Evolutionary conservation across 1,140 invertebrate genomes (phyloP), one percentile per base, ranked within the genome.

Genomic region (Idris sp.): DNA sequence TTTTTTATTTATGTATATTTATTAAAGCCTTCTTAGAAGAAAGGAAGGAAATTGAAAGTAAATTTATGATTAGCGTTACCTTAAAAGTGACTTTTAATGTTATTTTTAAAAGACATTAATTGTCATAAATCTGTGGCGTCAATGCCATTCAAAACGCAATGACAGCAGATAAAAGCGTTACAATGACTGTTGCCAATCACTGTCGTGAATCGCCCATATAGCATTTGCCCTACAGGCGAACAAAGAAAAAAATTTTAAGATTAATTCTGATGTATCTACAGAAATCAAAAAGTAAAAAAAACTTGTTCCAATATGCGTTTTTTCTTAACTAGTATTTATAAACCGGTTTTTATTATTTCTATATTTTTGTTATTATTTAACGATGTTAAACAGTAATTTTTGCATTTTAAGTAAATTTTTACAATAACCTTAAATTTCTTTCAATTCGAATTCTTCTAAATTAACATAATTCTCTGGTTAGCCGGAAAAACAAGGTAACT

Each of bases 211-310:
- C 36, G 56, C 48, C 31, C 30, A 19, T n/a, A n/a, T 43, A 62
- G 36, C 36, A 33, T 41, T 62, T 49, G 31, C 25, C 28, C 22
- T 48, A 22, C 54, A 36, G 19, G 9, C n/a, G 7, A 46, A 46
- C 10, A 28, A 59, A 48, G 15, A 58, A 44, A 19, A 31, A 35
- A 6, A 2, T 11, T 35, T 15, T 10, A 13, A 9, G 44, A 38
- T 43, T 36, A 19, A 25, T 13, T 58, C 16, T 2, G 13, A n/a
- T n/a, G 10, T 30, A 4, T 9, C 19, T 30, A 35, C 40, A 58
- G 40, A 56, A 56, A 41, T 54, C 51, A 41, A 43, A 56, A 43
- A 11, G 26, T 6, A 44, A 19, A 58, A 62, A 41, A 49, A 51
- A 49, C 35, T 49, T 49, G 43, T n/a, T n/a, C n/a, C n/a, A n/a